Evolutionary conservation across 2,113 vertebrate species (phyloP).

Genomic region (Poeciliopsis occidentalis): DNA sequence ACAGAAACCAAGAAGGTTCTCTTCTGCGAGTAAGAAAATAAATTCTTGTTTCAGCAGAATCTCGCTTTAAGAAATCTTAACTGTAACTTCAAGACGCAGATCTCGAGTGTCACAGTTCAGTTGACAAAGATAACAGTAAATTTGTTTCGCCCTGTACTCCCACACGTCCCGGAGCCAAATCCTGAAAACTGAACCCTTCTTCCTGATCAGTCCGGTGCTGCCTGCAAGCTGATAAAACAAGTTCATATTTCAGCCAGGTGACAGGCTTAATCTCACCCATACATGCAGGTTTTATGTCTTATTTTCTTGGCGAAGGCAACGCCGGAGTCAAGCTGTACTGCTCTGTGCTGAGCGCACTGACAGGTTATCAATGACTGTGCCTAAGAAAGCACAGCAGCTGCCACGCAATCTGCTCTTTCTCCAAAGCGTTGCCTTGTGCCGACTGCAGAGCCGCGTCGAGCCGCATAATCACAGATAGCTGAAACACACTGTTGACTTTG

Average conservation of each 20-base stretch:
- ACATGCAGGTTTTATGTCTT: conserved; percentile 2
- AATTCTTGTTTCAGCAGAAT: background rate
- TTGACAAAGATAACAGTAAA: background rate
- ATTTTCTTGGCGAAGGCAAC: conserved; percentile 9
- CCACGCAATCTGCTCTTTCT: conserved; percentile 38
- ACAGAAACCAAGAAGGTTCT: background rate
- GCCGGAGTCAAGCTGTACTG: background rate
- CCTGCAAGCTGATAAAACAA: background rate
- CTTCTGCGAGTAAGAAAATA: background rate
- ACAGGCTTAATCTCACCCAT: background rate
- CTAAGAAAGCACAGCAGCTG: conserved; percentile 35
- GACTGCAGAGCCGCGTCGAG: conserved; percentile 29
- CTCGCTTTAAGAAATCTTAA: no score
- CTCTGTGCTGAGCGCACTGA: conserved; percentile 24
- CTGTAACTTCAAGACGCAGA: background rate
- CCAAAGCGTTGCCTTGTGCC: conserved; percentile 11
- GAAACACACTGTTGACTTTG: conserved; percentile 42
- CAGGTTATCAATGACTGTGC: conserved; percentile 43
- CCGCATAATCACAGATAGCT: conserved; percentile 36
- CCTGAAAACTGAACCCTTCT: background rate
- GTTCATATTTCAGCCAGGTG: background rate
- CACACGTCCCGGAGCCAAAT: background rate
- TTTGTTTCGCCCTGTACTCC: background rate
- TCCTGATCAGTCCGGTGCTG: background rate
- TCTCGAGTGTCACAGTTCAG: background rate